Base-by-base conservation (phyloP, 2,113 vertebrate species). In the Jaculus jaculus region DNA sequence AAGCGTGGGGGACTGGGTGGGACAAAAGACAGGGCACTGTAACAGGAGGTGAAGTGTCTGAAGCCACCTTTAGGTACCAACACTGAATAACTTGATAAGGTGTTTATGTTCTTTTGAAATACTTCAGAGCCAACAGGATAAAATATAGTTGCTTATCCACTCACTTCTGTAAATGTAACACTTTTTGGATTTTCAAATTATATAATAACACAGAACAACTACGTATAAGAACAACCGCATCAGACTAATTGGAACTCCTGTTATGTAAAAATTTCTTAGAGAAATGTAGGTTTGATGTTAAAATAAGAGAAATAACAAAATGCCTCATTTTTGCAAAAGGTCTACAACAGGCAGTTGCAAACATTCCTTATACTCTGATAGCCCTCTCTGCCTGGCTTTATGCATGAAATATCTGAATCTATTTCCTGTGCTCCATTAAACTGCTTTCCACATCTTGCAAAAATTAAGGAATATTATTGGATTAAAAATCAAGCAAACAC, bases 401-500 rank as follows among this genome's bases (percentile, higher is more conserved):
- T 85, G 54, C n/a, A 71, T 82, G 83, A 95, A 95, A 69, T 84
- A 87, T 84, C 34, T 3, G 32, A 51, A 58, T 89, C 7, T 75
- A 74, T 88, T 93, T 92, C 85, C 58, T 84, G 32, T 60, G 72
- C 86, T 87, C 82, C 75, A 54, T 83, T 66, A 89, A 77, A 77
- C 75, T 77, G 28, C 83, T 92, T 91, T 93, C 90, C 58, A 95
- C 83, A 90, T 88, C 39, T 87, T 95, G 84, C 69, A 86, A 86
- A 95, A 96, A 95, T 97, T 85, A 97, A 91, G 82, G 86, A 92
- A 84, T 84, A 96, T 91, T 90, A 92, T 73, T 80, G 90, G 74
- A 71, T 90, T 97, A 81, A 95, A 98, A 96, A 68, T 39, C 10
- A 88, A 97, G 84, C 95, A 97, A 97, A 97, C 73, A 93, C 60